These are phyloP conservation scores for Xylocopa sonorina DNA, from an alignment of 1,140 invertebrate species.

Conservation along the genomic window DNA sequence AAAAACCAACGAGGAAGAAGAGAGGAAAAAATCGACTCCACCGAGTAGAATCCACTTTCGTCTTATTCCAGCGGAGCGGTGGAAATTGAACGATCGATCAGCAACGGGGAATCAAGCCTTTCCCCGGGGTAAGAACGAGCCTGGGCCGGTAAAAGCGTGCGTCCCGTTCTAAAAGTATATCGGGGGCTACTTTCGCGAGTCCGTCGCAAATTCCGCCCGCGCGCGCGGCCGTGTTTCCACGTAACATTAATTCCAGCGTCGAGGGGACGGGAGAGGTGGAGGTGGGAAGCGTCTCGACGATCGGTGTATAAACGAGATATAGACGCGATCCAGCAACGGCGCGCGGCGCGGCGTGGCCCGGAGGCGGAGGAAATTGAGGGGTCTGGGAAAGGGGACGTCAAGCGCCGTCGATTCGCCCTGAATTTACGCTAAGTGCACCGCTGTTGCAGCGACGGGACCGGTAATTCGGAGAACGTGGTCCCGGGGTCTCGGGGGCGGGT, in stretches of 20 bases:
- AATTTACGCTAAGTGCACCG: conserved; percentile 76
- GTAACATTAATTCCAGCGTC: conserved; percentile 48
- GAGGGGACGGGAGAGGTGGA: conserved; percentile 13
- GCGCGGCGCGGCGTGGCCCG: not conserved
- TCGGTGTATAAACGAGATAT: conserved; percentile 51
- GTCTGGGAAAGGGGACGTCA: conserved; percentile 58
- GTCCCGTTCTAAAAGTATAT: conserved; percentile 8
- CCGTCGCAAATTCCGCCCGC: conserved; percentile 14
- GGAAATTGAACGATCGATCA: not conserved
- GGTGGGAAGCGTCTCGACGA: conserved; percentile 48
- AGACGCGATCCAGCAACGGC: conserved; percentile 32
- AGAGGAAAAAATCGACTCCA: not conserved
- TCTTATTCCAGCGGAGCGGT: not conserved
- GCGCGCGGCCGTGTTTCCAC: conserved; percentile 29
- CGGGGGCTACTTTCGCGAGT: conserved; percentile 32
- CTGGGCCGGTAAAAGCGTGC: not conserved
- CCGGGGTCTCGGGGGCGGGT: conserved; percentile 72
- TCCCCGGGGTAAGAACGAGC: not conserved
- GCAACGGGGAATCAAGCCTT: not conserved
- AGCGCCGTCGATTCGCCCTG: conserved; percentile 67
- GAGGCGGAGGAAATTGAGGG: conserved; percentile 27
- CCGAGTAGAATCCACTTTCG: not conserved
- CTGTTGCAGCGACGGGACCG: conserved; percentile 67
- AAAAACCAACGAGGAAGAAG: too few species aligned
- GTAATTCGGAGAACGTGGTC: conserved; percentile 77